Conservation (phyloP, 2,888 invertebrate species). For the Keiferia lycopersicella region DNA sequence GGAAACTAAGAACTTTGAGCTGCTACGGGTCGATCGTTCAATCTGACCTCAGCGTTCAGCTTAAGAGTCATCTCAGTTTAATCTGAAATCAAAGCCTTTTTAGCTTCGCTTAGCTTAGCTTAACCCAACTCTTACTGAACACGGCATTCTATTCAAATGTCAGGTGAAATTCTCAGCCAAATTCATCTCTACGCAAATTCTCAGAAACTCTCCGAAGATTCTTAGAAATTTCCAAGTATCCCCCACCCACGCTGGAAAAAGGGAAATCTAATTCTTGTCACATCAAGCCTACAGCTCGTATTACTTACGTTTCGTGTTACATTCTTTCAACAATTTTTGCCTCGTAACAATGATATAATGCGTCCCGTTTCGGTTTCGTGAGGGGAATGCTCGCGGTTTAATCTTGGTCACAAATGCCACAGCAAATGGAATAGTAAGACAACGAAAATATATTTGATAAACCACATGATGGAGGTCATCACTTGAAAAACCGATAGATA, state of each 20-base stretch:
- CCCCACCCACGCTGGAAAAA: not conserved
- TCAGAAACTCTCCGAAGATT: not conserved
- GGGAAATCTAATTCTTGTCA: slow-evolving; percentile 6
- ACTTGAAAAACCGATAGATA: no score
- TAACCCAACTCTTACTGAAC: not conserved
- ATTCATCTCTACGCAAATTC: not conserved
- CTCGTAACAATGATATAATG: slow-evolving; percentile 42
- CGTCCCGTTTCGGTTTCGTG: slow-evolving; percentile 47
- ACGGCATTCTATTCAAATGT: not conserved
- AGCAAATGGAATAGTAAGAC: slow-evolving; percentile 19
- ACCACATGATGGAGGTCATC: no score
- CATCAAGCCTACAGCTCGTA: not conserved
- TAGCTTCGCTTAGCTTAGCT: not conserved
- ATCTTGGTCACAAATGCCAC: slow-evolving; percentile 39
- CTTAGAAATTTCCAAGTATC: not conserved
- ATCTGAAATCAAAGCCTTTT: slow-evolving; percentile 11
- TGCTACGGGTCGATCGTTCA: not conserved
- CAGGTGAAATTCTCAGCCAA: not conserved
- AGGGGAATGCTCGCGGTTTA: slow-evolving; percentile 53
- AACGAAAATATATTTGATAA: not conserved
- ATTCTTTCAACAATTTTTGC: slow-evolving; percentile 35
- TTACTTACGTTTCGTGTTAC: slow-evolving; percentile 28
- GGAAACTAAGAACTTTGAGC: not conserved
- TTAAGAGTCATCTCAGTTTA: slow-evolving; percentile 6
- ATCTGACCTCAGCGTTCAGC: slow-evolving; percentile 15